Percentiles rank a stretch among this genome's conserved stretches.
Evolutionary conservation across 2,888 invertebrate species (phyloP).

Genomic region (Bombylius major): DNA sequence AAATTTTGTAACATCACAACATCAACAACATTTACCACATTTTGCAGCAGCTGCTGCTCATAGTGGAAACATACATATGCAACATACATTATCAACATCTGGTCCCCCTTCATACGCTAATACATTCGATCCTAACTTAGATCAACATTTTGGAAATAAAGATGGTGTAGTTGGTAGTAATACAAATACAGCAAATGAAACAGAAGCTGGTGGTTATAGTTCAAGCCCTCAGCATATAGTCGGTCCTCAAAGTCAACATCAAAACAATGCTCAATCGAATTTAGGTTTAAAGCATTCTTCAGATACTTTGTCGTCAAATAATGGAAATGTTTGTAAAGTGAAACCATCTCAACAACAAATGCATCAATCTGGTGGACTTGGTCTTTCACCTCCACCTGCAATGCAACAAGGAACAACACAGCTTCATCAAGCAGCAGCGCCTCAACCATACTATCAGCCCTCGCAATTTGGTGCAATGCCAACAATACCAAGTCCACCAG

Average conservation of each 20-base stretch:
- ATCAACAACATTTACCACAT: constrained; percentile 24
- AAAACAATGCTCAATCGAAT: constrained; percentile 32
- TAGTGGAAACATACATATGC: constrained; percentile 28
- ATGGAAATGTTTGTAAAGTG: constrained; percentile 64
- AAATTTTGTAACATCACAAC: constrained; percentile 21
- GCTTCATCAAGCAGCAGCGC: constrained; percentile 42
- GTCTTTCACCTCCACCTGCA: constrained; percentile 52
- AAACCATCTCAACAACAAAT: constrained; percentile 70
- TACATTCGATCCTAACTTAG: constrained; percentile 38
- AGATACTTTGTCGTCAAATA: constrained; percentile 43
- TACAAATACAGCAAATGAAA: constrained; percentile 18
- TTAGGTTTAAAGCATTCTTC: constrained; percentile 30
- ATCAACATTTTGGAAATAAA: constrained; percentile 31
- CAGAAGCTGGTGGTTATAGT: constrained; percentile 41
- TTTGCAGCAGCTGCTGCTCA: constrained; percentile 12
- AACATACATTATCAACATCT: constrained; percentile 34
- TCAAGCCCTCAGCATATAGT: constrained; percentile 38
- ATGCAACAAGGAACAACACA: constrained; percentile 40
- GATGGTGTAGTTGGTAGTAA: constrained; percentile 9
- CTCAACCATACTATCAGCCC: constrained; percentile 52
- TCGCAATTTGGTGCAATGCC: constrained; percentile 65
- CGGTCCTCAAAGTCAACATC: constrained; percentile 32
- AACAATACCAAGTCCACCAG: constrained; percentile 76
- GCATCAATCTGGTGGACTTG: constrained; percentile 34
- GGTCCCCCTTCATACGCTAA: constrained; percentile 29